Conservation (phyloP, 2,888 invertebrate species). For the Brachycybe producta region DNA sequence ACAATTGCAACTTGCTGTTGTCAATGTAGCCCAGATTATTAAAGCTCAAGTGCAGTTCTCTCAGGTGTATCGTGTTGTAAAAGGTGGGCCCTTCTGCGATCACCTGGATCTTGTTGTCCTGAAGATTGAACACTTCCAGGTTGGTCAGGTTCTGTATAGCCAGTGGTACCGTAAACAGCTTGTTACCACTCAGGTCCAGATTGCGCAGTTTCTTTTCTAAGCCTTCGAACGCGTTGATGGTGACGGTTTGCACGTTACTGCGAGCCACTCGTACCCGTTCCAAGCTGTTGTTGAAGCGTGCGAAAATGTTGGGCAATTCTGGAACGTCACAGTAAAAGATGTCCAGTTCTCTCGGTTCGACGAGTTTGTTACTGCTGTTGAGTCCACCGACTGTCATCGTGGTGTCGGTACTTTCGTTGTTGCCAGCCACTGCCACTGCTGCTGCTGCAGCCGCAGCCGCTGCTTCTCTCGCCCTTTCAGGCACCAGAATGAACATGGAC, state of each 20-base stretch:
- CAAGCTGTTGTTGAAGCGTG: conserved; percentile 11
- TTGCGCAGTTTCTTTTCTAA: conserved; percentile 16
- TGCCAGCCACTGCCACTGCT: neutral
- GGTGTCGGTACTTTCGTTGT: neutral
- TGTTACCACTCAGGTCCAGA: conserved; percentile 20
- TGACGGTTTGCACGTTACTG: conserved; percentile 17
- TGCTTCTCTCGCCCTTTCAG: neutral
- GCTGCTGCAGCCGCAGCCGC: neutral
- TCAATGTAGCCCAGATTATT: conserved; percentile 19
- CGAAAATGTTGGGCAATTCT: conserved; percentile 18
- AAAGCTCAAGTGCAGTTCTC: conserved; percentile 20
- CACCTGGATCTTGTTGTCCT: conserved; percentile 20
- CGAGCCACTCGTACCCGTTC: conserved; percentile 18
- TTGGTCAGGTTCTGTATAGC: conserved; percentile 20
- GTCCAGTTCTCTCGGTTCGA: conserved; percentile 14
- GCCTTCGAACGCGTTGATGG: conserved; percentile 20
- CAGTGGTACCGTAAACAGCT: conserved; percentile 13
- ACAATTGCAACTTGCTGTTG: conserved; percentile 8
- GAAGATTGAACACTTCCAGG: conserved; percentile 18
- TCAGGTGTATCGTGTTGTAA: conserved; percentile 15
- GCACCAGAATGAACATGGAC: conserved; percentile 10
- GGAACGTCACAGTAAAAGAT: conserved; percentile 17
- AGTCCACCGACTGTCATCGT: neutral
- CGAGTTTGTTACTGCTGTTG: neutral
- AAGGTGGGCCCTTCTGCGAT: conserved; percentile 19